Evolutionary conservation across 1,140 invertebrate genomes (phyloP), one percentile per base, ranked within the genome.

Genomic region (Neotoxoptera formosana): DNA sequence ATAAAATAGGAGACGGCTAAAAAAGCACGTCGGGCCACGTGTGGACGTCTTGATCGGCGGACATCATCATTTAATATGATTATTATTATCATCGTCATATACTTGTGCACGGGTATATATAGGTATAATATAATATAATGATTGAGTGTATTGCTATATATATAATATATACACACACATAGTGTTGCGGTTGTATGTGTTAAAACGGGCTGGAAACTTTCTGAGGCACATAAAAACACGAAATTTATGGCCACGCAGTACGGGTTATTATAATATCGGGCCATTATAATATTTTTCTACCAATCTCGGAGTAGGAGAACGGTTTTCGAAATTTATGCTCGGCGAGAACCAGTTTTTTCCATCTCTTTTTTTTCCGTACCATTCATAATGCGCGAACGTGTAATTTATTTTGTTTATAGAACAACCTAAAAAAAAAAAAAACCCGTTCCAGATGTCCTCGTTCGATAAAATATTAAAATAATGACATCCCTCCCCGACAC

Each of bases 351-450:
- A 93, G 91, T 93, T 93, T 92, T 93, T 93, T 53, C 81, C 91
- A 92, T 53, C 81, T 93, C 48, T 51, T 56, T 86, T 86, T 53
- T 53, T 51, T 30, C 36, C 67, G n/a, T 92, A 93, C 91, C 91
- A 93, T 93, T 93, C 91, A 93, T 93, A 93, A 93, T 48, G 90
- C 91, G 91, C 91, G 91, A 93, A 93, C 91, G 91, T 93, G 91
- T 93, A 93, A 93, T 93, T 93, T 93, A 93, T 93, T 84, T 93
- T 93, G 67, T 93, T 93, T 92, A 92, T 84, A 93, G 91, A 93
- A 93, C 91, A 45, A 93, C 91, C 91, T 41, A 53, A 93, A 53
- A 81, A 45, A 83, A 91, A 76, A 56, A 41, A 92, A 56, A 92
- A 81, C 91, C 76, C 47, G 91, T 93, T 93, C n/a, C 81, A 83